Evolutionary conservation across 2,113 vertebrate species (phyloP).

Genomic region (Microtus richardsoni): DNA sequence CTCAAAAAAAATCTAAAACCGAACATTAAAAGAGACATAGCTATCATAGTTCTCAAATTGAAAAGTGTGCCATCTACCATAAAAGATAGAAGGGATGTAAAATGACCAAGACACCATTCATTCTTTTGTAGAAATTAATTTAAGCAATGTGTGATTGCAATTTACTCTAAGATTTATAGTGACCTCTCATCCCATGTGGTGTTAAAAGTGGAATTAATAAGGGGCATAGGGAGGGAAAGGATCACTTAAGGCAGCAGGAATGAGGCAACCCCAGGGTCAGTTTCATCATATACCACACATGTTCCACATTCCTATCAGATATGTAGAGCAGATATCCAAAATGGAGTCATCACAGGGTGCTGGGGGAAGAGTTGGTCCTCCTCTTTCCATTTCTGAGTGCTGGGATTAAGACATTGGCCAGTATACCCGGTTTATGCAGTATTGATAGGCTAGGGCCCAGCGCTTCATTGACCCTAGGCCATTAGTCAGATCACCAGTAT

Average conservation of each 20-base stretch:
- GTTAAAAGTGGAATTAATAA: not conserved
- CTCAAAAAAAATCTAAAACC: slow-evolving; percentile 36
- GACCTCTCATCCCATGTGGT: not conserved
- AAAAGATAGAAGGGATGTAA: not conserved
- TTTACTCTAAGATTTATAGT: not conserved
- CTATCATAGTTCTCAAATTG: not conserved
- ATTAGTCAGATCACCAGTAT: not conserved
- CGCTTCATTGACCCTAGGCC: not conserved
- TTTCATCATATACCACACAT: not conserved
- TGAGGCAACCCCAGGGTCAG: not conserved
- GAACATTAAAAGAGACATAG: not conserved
- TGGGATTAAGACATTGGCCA: not conserved
- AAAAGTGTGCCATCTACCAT: not conserved
- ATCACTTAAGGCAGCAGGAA: not conserved
- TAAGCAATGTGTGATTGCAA: not conserved
- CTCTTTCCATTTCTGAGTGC: not conserved
- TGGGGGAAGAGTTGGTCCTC: not conserved
- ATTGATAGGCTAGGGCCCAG: not conserved
- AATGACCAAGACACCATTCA: not conserved
- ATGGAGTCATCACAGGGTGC: not conserved
- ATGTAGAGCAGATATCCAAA: not conserved
- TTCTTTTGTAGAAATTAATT: not conserved
- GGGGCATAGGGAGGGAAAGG: not conserved
- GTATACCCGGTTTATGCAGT: not conserved
- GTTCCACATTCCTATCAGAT: not conserved